A percentile compares a stretch with the other conserved stretches of the same genome.
Evolutionary conservation across 2,113 vertebrate genomes (phyloP).

Genomic region (Cottus gobio): DNA sequence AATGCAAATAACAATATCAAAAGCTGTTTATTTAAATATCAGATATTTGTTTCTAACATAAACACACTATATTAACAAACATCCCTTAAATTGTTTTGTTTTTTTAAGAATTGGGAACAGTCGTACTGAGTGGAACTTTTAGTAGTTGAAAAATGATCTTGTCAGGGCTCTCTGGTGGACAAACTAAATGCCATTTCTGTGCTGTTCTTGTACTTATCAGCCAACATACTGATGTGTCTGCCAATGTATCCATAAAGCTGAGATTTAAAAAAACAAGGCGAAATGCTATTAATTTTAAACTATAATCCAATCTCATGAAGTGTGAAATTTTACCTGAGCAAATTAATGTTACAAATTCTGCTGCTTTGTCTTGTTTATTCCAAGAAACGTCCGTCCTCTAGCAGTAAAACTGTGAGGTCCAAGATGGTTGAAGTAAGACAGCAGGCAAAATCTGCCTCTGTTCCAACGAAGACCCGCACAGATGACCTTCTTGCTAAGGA

Average conservation of each 20-base stretch:
- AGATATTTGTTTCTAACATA: background rate
- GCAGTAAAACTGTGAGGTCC: slow-evolving; percentile 41
- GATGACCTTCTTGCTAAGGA: slow-evolving; percentile 85
- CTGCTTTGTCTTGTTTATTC: slow-evolving; percentile 45
- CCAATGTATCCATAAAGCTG: background rate
- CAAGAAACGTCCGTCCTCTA: slow-evolving; percentile 58
- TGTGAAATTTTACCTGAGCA: background rate
- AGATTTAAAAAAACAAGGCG: background rate
- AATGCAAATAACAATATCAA: no score
- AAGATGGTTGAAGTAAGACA: slow-evolving; percentile 28
- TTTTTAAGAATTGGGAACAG: background rate
- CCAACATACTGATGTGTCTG: background rate
- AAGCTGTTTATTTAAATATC: background rate
- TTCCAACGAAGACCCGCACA: slow-evolving; percentile 48
- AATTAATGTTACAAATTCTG: background rate
- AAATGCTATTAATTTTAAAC: background rate
- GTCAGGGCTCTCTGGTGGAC: background rate
- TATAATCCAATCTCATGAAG: background rate
- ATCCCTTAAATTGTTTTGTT: background rate
- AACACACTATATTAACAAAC: background rate
- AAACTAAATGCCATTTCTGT: background rate
- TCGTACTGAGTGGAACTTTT: background rate
- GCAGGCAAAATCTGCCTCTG: slow-evolving; percentile 55
- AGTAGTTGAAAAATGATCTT: background rate
- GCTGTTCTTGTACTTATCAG: background rate